These are phyloP conservation scores for Genyomyrus donnyi DNA, from an alignment of 2,113 vertebrate genomes.

Conservation along the genomic window DNA sequence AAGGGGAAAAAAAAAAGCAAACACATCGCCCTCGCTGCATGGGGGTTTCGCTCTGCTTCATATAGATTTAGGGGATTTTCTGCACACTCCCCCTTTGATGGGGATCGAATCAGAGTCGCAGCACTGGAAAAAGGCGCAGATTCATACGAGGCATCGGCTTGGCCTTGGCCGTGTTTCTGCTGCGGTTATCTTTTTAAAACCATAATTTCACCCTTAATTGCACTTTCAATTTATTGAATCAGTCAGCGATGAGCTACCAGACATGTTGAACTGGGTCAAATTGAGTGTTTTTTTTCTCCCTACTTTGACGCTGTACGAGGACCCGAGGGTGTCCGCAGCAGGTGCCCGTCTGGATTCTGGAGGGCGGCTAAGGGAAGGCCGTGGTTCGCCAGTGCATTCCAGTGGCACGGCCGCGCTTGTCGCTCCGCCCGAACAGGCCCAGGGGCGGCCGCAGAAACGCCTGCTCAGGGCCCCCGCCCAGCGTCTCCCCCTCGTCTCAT, in stretches of 20 bases:
- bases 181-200: background rate
- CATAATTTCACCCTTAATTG: constrained; percentile 2
- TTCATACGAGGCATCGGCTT: background rate
- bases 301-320: background rate
- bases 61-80: background rate
- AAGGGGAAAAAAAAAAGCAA: background rate
- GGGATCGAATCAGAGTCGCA: background rate
- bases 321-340: constrained; percentile 30
- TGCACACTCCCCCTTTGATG: background rate
- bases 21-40: background rate
- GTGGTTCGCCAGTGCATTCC: constrained; percentile 59
- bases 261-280: background rate
- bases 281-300: background rate
- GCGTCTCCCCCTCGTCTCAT: constrained; percentile 7
- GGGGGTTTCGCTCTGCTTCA: background rate
- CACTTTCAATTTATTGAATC: constrained; percentile 11
- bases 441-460: constrained; percentile 50
- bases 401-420: constrained; percentile 43
- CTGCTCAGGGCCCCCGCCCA: constrained; percentile 14
- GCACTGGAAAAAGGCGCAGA: too few relatives aligned
- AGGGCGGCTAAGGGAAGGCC: constrained; percentile 54
- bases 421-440: constrained; percentile 44
- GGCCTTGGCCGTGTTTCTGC: background rate
- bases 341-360: constrained; percentile 54
- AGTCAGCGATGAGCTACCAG: constrained; percentile 5